Evolutionary conservation across 1,140 invertebrate species (phyloP).

Genomic region (Brachionus angularis): DNA sequence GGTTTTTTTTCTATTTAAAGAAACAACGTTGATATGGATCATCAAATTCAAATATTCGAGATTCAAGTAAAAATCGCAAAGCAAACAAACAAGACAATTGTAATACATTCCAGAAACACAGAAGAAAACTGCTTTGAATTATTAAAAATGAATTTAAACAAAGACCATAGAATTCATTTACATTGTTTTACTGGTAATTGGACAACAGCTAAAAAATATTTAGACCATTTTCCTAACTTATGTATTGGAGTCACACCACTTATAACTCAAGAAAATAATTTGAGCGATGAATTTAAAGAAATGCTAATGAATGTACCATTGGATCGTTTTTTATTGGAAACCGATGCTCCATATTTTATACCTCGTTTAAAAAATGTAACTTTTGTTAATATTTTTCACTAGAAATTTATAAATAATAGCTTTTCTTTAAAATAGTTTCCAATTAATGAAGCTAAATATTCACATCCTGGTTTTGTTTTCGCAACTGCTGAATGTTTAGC

Average conservation of each 20-base stretch:
- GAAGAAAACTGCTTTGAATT: slow-evolving; percentile 56
- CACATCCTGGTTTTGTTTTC: slow-evolving; percentile 58
- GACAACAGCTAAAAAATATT: slow-evolving; percentile 52
- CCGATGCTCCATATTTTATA: slow-evolving; percentile 61
- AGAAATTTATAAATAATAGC: not conserved
- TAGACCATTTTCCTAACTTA: slow-evolving; percentile 55
- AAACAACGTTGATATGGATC: slow-evolving; percentile 47
- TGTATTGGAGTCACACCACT: slow-evolving; percentile 59
- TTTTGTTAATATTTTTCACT: not conserved
- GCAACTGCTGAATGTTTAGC: slow-evolving; percentile 58
- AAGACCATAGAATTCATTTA: slow-evolving; percentile 57
- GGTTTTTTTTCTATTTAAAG: slow-evolving; percentile 46
- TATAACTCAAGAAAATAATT: slow-evolving; percentile 50
- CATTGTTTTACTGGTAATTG: slow-evolving; percentile 59
- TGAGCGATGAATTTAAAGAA: slow-evolving; percentile 51
- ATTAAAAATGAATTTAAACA: slow-evolving; percentile 51
- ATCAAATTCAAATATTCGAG: slow-evolving; percentile 56
- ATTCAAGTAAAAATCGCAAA: slow-evolving; percentile 56
- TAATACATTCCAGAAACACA: slow-evolving; percentile 59
- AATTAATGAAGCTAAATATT: slow-evolving; percentile 48
- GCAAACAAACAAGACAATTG: slow-evolving; percentile 53
- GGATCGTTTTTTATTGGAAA: slow-evolving; percentile 58
- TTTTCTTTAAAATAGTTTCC: slow-evolving; percentile 46
- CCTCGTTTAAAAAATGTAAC: slow-evolving; percentile 49
- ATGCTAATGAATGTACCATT: slow-evolving; percentile 56